Conservation (phyloP, 2,113 vertebrate species). For the Grantiella picta region DNA sequence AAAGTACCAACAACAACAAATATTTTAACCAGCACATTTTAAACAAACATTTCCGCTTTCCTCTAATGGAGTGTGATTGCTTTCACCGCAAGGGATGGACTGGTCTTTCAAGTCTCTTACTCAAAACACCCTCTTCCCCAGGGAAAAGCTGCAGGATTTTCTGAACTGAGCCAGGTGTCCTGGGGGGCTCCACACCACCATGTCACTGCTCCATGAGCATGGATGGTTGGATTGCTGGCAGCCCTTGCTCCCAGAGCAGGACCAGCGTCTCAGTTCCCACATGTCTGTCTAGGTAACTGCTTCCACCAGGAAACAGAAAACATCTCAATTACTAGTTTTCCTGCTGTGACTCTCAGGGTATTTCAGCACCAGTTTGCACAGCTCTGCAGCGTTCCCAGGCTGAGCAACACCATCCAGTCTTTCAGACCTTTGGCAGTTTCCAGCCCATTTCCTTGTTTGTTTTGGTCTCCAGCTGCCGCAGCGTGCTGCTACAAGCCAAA, state of each 20-base stretch:
- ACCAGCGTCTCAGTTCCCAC: accelerated
- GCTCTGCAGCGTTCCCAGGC: neutral
- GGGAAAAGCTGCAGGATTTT: neutral
- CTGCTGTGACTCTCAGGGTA: neutral
- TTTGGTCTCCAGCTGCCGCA: neutral
- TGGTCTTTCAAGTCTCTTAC: neutral
- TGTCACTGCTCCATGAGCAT: neutral
- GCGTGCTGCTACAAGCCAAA: neutral
- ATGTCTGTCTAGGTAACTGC: neutral
- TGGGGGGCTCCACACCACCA: neutral
- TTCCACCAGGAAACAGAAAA: neutral
- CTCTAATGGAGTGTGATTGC: neutral
- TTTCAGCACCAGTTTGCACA: neutral
- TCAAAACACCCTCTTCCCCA: neutral
- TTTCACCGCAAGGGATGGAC: neutral
- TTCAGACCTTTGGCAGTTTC: neutral
- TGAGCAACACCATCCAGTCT: neutral
- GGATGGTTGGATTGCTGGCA: accelerated
- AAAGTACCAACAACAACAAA: neutral
- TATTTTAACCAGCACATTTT: neutral
- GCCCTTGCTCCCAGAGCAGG: neutral
- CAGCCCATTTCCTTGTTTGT: neutral
- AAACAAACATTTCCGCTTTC: neutral
- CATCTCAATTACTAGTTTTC: neutral
- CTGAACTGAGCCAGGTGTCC: neutral